A percentile compares a stretch with the other conserved stretches of the same genome.
phyloP scores from a whole-genome alignment of 2,113 vertebrate species.

The Istiophorus platypterus region DNA sequence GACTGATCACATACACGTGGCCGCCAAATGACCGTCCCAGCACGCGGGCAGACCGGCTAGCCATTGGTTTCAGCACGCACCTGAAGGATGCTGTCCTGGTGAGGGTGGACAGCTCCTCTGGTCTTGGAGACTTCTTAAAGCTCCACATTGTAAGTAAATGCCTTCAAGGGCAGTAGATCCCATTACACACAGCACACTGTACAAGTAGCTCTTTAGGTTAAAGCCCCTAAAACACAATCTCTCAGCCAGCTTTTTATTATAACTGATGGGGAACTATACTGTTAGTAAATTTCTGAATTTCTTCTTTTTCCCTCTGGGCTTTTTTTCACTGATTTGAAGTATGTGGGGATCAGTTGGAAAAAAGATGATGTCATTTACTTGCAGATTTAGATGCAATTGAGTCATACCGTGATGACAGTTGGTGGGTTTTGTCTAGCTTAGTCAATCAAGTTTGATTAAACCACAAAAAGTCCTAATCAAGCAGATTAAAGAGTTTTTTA shows the following conservation, averaged over 20 bases:
- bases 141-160: constrained; percentile 97
- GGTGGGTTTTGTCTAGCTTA: neutral
- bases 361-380: neutral
- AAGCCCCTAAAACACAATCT: neutral
- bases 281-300: neutral
- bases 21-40: constrained; percentile 98
- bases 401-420: neutral
- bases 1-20: constrained; percentile 98
- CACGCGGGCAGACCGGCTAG: constrained; percentile 96
- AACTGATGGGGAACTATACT: neutral
- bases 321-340: neutral
- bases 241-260: neutral
- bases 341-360: neutral
- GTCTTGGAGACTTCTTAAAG: constrained; percentile 97
- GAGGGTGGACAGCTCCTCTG: constrained; percentile 97
- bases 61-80: constrained; percentile 98
- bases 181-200: neutral
- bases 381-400: neutral
- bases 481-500: neutral
- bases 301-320: neutral
- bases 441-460: neutral
- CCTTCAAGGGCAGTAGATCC: neutral
- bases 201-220: neutral
- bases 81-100: constrained; percentile 96
- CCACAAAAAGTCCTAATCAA: neutral